These are phyloP conservation scores for Rhingia campestris DNA, from an alignment of 2,888 invertebrate species.

Conservation along the genomic window DNA sequence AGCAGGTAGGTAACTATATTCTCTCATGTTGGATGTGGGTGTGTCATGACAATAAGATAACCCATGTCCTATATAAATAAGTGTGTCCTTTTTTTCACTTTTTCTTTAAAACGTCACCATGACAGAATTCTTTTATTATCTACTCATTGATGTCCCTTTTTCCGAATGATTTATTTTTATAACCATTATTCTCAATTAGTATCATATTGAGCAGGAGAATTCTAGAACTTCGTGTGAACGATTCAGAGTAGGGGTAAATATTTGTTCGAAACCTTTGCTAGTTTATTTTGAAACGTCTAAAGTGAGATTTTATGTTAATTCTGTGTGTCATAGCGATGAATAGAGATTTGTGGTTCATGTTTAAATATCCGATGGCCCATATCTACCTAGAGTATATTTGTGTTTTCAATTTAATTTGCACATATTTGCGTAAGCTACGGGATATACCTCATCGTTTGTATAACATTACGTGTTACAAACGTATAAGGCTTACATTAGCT, in stretches of 20 bases:
- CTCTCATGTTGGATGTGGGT: conserved; percentile 50
- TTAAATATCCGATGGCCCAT: too few species aligned
- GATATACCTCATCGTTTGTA: too few species aligned
- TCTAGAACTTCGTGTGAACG: background rate
- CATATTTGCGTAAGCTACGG: too few species aligned
- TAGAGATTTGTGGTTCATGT: background rate
- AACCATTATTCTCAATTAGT: background rate
- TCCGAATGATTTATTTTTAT: conserved; percentile 14
- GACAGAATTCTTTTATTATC: background rate
- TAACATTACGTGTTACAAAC: too few species aligned
- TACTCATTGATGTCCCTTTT: conserved; percentile 6
- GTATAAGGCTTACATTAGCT: too few species aligned
- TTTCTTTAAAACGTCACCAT: background rate
- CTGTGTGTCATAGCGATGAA: conserved; percentile 27
- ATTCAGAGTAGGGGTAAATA: conserved; percentile 15
- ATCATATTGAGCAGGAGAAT: background rate
- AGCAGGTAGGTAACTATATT: conserved; percentile 62
- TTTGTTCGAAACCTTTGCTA: background rate
- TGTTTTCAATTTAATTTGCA: too few species aligned
- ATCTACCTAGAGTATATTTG: too few species aligned
- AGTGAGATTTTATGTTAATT: conserved; percentile 36
- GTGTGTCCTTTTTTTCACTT: background rate
- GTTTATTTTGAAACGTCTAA: conserved; percentile 6
- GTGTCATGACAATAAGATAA: conserved; percentile 52
- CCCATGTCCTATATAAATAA: conserved; percentile 49